These are phyloP conservation scores for Sisyra terminalis DNA, from an alignment of 2,888 invertebrate genomes.

Conservation along the genomic window DNA sequence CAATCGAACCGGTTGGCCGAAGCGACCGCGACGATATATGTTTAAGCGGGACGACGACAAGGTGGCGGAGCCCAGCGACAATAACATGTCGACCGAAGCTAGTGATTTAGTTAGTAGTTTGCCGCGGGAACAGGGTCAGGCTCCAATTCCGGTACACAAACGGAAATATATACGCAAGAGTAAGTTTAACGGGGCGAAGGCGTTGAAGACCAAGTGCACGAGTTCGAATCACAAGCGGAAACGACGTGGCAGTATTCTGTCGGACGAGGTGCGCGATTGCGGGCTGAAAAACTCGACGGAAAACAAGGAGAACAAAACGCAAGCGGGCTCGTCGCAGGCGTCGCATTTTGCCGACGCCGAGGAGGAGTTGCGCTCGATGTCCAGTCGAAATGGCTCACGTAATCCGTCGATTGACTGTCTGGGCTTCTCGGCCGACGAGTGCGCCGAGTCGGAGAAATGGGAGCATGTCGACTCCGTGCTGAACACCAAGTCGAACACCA, in stretches of 20 bases:
- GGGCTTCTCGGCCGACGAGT: conserved; percentile 1
- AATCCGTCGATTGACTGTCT: conserved; percentile 3
- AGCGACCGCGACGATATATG: conserved; percentile 27
- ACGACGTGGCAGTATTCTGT: conserved; percentile 19
- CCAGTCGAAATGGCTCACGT: background rate
- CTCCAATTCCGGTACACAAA: background rate
- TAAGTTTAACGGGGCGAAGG: background rate
- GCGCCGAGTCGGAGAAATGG: conserved; percentile 17
- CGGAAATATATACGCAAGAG: background rate
- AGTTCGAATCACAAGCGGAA: conserved; percentile 20
- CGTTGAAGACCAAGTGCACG: background rate
- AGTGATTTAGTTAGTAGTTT: conserved; percentile 8
- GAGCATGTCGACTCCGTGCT: conserved; percentile 20
- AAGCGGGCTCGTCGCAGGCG: conserved; percentile 16
- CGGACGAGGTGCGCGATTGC: conserved; percentile 8
- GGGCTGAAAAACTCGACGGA: conserved; percentile 10
- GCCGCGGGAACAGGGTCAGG: conserved; percentile 10
- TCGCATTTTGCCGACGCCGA: conserved; percentile 10
- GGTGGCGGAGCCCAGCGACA: conserved; percentile 5
- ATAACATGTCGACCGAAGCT: conserved; percentile 10
- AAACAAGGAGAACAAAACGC: conserved; percentile 8
- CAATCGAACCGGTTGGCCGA: conserved; percentile 73
- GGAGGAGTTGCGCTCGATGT: conserved; percentile 10
- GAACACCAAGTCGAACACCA: conserved; percentile 21
- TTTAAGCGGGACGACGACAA: conserved; percentile 20